phyloP scores from a whole-genome alignment of 2,113 vertebrate species.

The Pelusios castaneus region DNA sequence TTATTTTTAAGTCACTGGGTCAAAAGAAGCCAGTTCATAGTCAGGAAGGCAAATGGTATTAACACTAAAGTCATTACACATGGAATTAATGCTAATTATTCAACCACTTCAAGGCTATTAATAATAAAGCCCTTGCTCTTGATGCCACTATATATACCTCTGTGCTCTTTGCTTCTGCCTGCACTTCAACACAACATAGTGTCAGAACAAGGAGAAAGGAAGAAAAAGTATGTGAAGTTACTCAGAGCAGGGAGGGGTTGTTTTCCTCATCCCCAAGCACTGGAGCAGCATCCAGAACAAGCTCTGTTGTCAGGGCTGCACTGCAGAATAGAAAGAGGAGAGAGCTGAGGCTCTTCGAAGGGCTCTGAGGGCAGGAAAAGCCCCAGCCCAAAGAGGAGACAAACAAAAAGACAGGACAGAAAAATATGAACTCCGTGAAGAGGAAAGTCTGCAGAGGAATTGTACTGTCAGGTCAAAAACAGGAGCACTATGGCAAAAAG shows the following conservation, averaged over 20 bases:
- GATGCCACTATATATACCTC: not conserved
- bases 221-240: not conserved
- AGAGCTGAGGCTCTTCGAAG: not conserved
- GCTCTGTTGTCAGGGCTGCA: not conserved
- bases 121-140: not conserved
- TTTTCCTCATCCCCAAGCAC: not conserved
- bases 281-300: not conserved
- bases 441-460: not conserved
- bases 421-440: not conserved
- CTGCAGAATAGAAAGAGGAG: not conserved
- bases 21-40: not conserved
- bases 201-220: not conserved
- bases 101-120: not conserved
- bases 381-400: not conserved
- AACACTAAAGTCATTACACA: not conserved
- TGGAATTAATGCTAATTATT: not conserved
- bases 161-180: not conserved
- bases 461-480: not conserved
- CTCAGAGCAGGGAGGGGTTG: not conserved
- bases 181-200: not conserved
- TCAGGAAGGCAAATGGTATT: not conserved
- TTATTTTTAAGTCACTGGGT: not conserved
- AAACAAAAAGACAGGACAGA: not conserved
- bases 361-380: not conserved
- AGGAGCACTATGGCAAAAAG: not conserved